Evolutionary conservation across 23 tunicate genomes (phyloP).

Genomic region (Clavelina lepadiformis): DNA sequence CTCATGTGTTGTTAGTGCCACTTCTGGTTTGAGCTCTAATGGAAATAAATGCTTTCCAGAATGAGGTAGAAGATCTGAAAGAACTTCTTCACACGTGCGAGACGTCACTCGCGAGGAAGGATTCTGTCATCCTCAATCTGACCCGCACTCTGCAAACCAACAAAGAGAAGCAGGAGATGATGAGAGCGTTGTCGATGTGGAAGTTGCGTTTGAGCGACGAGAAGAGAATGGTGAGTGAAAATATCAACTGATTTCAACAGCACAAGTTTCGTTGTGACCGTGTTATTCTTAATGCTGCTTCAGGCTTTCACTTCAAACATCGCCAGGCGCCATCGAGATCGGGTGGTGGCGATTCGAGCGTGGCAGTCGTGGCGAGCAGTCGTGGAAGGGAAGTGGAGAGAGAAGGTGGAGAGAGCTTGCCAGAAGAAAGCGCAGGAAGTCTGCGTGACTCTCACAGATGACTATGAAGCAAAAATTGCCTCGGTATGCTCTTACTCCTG

Average conservation of each 20-base stretch:
- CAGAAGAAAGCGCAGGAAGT: conserved; percentile 85
- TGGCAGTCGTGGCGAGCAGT: conserved; percentile 74
- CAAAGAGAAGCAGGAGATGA: conserved; percentile 68
- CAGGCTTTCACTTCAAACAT: conserved; percentile 48
- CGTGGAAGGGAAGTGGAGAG: conserved; percentile 65
- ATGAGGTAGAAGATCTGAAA: conserved; percentile 55
- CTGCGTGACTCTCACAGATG: conserved; percentile 58
- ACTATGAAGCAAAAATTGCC: conserved; percentile 53
- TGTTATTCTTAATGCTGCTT: not conserved
- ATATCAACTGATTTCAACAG: too few relatives aligned
- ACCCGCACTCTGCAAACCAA: conserved; percentile 70
- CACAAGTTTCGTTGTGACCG: not conserved
- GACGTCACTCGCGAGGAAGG: conserved; percentile 49
- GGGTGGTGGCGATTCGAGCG: conserved; percentile 30
- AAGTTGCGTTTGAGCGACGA: conserved; percentile 63
- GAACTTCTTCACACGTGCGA: conserved; percentile 72
- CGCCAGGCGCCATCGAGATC: conserved; percentile 62
- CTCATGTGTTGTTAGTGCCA: too few relatives aligned
- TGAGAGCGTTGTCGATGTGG: conserved; percentile 48
- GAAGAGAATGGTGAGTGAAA: conserved; percentile 38
- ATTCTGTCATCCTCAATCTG: conserved; percentile 64
- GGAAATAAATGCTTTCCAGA: conserved; percentile 22
- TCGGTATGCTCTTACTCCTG: conserved; percentile 18
- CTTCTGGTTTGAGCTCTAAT: too few relatives aligned
- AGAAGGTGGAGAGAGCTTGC: conserved; percentile 75